A percentile compares a stretch with the other conserved stretches of the same genome.
Evolutionary conservation across 1,140 invertebrate species (phyloP).

Genomic region (Ceratoteleas bidentatus): DNA sequence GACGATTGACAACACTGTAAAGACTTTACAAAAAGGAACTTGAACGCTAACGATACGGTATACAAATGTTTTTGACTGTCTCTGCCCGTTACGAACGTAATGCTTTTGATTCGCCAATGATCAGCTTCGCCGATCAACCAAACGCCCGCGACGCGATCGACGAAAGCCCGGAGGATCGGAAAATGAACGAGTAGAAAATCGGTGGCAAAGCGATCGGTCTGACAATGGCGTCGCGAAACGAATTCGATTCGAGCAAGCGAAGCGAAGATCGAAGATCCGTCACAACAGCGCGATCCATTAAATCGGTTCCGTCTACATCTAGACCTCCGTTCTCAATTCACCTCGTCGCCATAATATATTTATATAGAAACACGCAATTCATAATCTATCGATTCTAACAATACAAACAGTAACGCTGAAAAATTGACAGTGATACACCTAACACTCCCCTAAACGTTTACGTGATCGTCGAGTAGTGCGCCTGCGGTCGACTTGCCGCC

Average conservation of each 20-base stretch:
- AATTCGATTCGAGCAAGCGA: conserved; percentile 14
- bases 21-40: too few relatives aligned
- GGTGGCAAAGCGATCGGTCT: too few relatives aligned
- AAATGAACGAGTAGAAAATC: too few relatives aligned
- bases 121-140: too few relatives aligned
- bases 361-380: conserved; percentile 61
- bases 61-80: too few relatives aligned
- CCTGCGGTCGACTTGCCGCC: conserved; percentile 15
- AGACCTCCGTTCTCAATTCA: conserved; percentile 25
- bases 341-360: conserved; percentile 42
- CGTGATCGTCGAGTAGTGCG: conserved; percentile 42
- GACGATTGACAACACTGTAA: too few relatives aligned
- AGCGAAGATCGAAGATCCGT: conserved; percentile 59
- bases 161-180: too few relatives aligned
- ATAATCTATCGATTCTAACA: conserved; percentile 61
- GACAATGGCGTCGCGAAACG: too few relatives aligned
- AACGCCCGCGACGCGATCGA: too few relatives aligned
- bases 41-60: too few relatives aligned
- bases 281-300: conserved; percentile 40
- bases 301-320: conserved; percentile 8
- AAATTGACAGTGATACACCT: conserved; percentile 69
- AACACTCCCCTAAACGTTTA: conserved; percentile 65
- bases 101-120: too few relatives aligned
- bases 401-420: conserved; percentile 66
- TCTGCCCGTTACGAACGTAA: too few relatives aligned